phyloP scores from a whole-genome alignment of 2,888 invertebrate species.

The Hipparchia semele region DNA sequence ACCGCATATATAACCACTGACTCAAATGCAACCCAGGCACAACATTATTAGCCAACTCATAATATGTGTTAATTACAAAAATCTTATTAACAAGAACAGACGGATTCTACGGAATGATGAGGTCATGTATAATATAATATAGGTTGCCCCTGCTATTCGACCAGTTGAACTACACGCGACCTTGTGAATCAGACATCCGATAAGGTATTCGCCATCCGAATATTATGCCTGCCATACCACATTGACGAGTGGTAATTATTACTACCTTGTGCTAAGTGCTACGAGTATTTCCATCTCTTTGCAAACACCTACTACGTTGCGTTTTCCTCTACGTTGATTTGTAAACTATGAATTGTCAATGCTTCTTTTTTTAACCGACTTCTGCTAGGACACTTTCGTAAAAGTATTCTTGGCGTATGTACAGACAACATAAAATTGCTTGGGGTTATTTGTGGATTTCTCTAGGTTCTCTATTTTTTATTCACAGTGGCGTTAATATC shows the following conservation, averaged over 20 bases:
- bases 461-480: no score
- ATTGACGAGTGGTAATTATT: constrained; percentile 26
- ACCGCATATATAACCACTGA: background rate
- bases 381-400: no score
- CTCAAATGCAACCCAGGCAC: background rate
- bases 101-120: constrained; percentile 59
- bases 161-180: constrained; percentile 71
- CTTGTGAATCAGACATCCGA: constrained; percentile 77
- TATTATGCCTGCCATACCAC: constrained; percentile 49
- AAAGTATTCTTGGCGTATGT: no score
- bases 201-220: constrained; percentile 64
- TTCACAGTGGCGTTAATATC: no score
- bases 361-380: background rate
- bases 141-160: constrained; percentile 57
- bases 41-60: constrained; percentile 17
- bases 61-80: constrained; percentile 22
- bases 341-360: background rate
- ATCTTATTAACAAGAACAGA: constrained; percentile 25
- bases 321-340: constrained; percentile 1
- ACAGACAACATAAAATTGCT: no score
- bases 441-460: no score
- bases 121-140: constrained; percentile 72
- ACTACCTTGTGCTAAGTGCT: constrained; percentile 31
- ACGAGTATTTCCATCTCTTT: constrained; percentile 25
- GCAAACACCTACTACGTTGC: no score